phyloP scores from a whole-genome alignment of 2,113 vertebrate genomes.

The Crypturellus undulatus region DNA sequence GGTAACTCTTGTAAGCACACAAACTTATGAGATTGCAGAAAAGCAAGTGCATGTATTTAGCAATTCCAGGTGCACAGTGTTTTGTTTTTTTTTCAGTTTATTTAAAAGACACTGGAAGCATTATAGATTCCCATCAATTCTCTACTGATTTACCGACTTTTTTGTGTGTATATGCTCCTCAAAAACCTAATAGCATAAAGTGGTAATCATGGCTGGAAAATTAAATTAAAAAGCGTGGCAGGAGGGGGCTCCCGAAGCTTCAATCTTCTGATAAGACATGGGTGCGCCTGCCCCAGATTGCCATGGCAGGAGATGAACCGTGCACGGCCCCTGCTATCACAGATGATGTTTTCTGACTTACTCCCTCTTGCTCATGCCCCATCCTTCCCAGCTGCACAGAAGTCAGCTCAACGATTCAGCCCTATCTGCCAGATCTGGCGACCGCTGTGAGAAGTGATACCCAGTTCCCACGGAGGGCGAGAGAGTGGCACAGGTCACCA shows the following conservation, averaged over 20 bases:
- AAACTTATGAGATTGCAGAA: not conserved
- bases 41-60: too few species aligned
- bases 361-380: accelerated
- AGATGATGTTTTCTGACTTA: not conserved
- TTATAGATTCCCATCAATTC: accelerated
- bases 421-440: not conserved
- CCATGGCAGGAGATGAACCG: not conserved
- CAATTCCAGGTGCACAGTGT: accelerated
- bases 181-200: not conserved
- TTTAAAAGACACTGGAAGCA: accelerated
- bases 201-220: accelerated
- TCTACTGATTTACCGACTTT: not conserved
- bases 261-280: not conserved
- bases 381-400: accelerated
- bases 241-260: not conserved
- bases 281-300: not conserved
- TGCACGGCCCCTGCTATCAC: accelerated
- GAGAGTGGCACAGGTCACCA: too few species aligned
- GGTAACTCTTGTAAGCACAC: accelerated
- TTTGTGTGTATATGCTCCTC: not conserved
- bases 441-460: too few species aligned
- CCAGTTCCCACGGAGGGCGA: too few species aligned
- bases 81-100: too few species aligned
- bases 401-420: accelerated
- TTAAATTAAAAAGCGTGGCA: accelerated